Evolutionary conservation across 1,140 invertebrate species (phyloP).

Genomic region (Pissodes strobi): DNA sequence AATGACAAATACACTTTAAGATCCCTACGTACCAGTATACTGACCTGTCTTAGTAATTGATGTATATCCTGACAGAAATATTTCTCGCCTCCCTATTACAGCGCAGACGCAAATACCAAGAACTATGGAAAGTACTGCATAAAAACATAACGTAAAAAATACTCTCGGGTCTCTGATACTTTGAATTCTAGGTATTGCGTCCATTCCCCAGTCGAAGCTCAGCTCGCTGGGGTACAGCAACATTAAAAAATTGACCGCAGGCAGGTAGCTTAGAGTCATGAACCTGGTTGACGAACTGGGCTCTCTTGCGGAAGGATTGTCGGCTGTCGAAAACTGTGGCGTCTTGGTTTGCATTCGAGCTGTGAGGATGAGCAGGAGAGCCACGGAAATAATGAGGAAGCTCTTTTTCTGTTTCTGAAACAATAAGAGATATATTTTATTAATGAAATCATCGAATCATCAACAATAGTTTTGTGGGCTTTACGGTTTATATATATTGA

Average conservation of each 20-base stretch:
- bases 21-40: no score
- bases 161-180: slow-evolving; percentile 76
- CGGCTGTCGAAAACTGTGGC: slow-evolving; percentile 83
- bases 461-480: no score
- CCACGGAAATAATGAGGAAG: slow-evolving; percentile 60
- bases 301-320: slow-evolving; percentile 86
- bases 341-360: slow-evolving; percentile 66
- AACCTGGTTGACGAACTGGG: slow-evolving; percentile 70
- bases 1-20: no score
- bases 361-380: slow-evolving; percentile 55
- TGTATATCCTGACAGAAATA: no score
- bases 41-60: no score
- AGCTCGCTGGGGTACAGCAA: slow-evolving; percentile 79
- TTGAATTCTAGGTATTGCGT: slow-evolving; percentile 81
- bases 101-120: background rate
- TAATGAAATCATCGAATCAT: no score
- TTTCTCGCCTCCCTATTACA: no score
- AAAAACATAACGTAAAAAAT: slow-evolving; percentile 72
- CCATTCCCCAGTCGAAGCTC: slow-evolving; percentile 97
- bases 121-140: slow-evolving; percentile 56
- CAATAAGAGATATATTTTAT: slow-evolving; percentile 7
- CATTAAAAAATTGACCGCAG: slow-evolving; percentile 83
- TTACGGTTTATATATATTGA: no score
- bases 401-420: slow-evolving; percentile 71
- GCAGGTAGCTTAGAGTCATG: slow-evolving; percentile 86